Conservation (phyloP, 2,888 invertebrate genomes). For the Coelogynopora nodosa region DNA sequence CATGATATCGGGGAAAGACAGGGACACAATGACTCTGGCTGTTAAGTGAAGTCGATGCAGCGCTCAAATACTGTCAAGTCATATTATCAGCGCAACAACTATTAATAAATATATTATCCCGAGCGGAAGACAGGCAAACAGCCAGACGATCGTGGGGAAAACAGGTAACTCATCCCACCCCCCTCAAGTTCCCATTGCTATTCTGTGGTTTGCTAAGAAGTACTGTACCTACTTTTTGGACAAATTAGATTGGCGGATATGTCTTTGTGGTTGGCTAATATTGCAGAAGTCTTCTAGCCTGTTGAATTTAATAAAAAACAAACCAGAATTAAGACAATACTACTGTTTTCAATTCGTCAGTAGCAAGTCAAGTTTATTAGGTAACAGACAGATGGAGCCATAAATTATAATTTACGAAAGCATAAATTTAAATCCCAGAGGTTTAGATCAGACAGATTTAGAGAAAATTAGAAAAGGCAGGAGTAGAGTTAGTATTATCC, state of each 20-base stretch:
- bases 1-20: not conserved
- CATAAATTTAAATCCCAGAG: not conserved
- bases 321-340: not conserved
- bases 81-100: not conserved
- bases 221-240: slow-evolving; percentile 8
- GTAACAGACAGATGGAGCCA: not conserved
- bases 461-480: not conserved
- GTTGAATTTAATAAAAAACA: not conserved
- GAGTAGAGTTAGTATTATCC: not conserved
- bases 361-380: not conserved
- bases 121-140: not conserved
- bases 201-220: slow-evolving; percentile 20
- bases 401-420: slow-evolving; percentile 20
- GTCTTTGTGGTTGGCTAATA: not conserved
- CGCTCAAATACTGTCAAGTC: not conserved
- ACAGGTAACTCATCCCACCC: not conserved
- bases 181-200: not conserved
- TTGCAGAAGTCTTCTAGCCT: not conserved
- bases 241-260: not conserved
- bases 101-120: not conserved
- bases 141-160: not conserved
- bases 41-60: not conserved
- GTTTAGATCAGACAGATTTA: not conserved
- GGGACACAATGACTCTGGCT: not conserved
- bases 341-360: not conserved